Evolutionary conservation across 2,797 vertebrate species (phyloP).

Genomic region (Petrocephalus schoutedeni): DNA sequence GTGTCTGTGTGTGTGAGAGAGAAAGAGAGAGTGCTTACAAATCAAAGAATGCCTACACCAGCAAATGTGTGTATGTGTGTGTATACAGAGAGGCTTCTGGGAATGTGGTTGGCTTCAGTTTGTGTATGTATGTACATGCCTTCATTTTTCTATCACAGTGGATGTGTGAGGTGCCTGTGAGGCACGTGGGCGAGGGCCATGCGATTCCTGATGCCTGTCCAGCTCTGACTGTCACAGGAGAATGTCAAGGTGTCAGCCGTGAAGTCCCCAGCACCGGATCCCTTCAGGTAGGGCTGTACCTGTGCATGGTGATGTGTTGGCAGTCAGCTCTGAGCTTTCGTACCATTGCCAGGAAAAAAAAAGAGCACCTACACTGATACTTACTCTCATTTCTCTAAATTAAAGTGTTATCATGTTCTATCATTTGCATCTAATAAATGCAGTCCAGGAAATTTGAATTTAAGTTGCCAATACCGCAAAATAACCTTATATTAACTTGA

Average conservation of each 20-base stretch:
- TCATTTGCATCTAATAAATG: background rate
- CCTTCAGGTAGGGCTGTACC: constrained; percentile 16
- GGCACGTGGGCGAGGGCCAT: background rate
- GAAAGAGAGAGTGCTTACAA: background rate
- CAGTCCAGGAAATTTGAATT: background rate
- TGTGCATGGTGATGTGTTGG: constrained; percentile 15
- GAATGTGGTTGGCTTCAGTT: background rate
- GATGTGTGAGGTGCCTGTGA: background rate
- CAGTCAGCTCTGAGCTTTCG: constrained; percentile 14
- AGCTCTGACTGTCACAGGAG: constrained; percentile 12
- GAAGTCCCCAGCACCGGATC: constrained; percentile 6
- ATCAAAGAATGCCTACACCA: background rate
- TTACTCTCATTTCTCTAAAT: constrained; percentile 12
- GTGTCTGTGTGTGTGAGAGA: constrained; percentile 22
- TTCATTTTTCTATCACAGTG: background rate
- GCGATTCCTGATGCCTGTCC: constrained; percentile 14
- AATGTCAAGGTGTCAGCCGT: constrained; percentile 6
- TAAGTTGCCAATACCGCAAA: background rate
- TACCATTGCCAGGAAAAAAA: constrained; percentile 1
- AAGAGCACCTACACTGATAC: background rate
- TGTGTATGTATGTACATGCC: background rate
- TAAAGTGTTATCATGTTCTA: background rate
- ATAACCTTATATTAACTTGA: background rate
- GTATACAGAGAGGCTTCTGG: background rate
- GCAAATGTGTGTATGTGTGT: background rate